Conservation (phyloP, 53 echinoderm and acorn worm genomes). For the Astropecten irregularis region DNA sequence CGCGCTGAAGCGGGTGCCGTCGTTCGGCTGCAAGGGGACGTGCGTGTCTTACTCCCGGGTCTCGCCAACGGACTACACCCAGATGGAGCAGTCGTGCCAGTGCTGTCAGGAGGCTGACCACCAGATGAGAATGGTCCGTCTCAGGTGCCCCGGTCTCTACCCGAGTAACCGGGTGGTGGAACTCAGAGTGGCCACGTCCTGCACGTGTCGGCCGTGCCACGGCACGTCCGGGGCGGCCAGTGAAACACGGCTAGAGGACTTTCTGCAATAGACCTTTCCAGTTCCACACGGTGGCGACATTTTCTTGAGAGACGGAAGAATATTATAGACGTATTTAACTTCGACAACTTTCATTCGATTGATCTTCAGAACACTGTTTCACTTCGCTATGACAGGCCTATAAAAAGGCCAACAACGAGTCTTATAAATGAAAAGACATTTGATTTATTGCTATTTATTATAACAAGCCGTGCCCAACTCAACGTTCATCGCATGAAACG, state of each 20-base stretch:
- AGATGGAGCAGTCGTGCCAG: constrained; percentile 73
- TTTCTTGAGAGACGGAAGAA: no score
- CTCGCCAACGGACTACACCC: constrained; percentile 70
- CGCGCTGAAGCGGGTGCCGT: constrained; percentile 2
- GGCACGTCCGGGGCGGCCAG: constrained; percentile 34
- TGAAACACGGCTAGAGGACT: constrained; percentile 61
- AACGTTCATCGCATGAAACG: no score
- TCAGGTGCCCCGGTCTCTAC: constrained; percentile 44
- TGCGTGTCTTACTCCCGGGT: constrained; percentile 75
- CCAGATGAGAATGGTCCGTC: constrained; percentile 1
- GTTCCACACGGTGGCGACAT: no score
- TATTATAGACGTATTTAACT: neutral
- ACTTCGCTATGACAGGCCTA: no score
- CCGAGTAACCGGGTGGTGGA: constrained; percentile 41
- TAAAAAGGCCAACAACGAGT: no score
- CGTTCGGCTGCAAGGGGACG: constrained; percentile 68
- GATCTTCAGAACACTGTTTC: no score
- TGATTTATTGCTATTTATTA: no score
- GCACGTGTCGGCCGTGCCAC: constrained; percentile 74
- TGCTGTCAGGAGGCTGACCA: constrained; percentile 74
- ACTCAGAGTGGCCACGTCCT: constrained; percentile 37
- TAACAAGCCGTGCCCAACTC: no score
- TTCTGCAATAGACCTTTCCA: neutral
- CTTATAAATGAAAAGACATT: no score
- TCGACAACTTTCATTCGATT: neutral